Percentiles rank a stretch among this genome's conserved stretches.
phyloP scores from a whole-genome alignment of 2,888 invertebrate species.

The Carabus problematicus region DNA sequence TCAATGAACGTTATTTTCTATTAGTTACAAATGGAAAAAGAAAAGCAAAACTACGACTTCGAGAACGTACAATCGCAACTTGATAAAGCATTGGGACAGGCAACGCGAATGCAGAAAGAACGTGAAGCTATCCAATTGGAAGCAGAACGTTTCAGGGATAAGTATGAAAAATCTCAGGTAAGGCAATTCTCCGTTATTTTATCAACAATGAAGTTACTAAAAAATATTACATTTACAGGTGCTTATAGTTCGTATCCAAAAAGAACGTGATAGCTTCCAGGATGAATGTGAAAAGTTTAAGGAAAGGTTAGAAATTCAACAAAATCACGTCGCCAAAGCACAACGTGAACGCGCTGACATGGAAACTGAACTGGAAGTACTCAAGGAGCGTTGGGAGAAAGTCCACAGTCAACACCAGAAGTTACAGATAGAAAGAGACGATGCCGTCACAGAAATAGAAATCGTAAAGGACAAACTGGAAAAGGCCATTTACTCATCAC shows the following conservation, averaged over 20 bases:
- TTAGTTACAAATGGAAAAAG: slow-evolving; percentile 87
- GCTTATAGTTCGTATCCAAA: slow-evolving; percentile 79
- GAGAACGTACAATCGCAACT: slow-evolving; percentile 90
- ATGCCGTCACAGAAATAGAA: slow-evolving; percentile 83
- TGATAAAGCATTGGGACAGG: slow-evolving; percentile 88
- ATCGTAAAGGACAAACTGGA: slow-evolving; percentile 90
- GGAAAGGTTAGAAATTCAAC: slow-evolving; percentile 82
- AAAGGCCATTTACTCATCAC: slow-evolving; percentile 81
- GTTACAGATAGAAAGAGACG: slow-evolving; percentile 85
- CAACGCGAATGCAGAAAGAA: slow-evolving; percentile 88
- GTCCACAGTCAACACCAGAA: slow-evolving; percentile 84
- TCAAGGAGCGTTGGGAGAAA: slow-evolving; percentile 89
- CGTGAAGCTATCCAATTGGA: slow-evolving; percentile 85
- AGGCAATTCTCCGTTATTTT: neutral
- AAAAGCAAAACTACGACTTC: slow-evolving; percentile 89
- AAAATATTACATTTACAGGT: slow-evolving; percentile 62
- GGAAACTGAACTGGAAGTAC: slow-evolving; percentile 83
- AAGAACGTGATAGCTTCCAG: slow-evolving; percentile 84
- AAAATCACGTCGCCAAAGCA: slow-evolving; percentile 80
- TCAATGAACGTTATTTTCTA: slow-evolving; percentile 22
- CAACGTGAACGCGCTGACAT: slow-evolving; percentile 86
- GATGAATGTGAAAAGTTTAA: slow-evolving; percentile 83
- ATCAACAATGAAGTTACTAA: slow-evolving; percentile 15
- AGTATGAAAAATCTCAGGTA: slow-evolving; percentile 89
- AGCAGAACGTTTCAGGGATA: slow-evolving; percentile 84